Percentiles rank a stretch among this genome's conserved stretches.
These are phyloP conservation scores for Orycteropus afer DNA, from an alignment of 2,113 vertebrate species.

Conservation along the genomic window DNA sequence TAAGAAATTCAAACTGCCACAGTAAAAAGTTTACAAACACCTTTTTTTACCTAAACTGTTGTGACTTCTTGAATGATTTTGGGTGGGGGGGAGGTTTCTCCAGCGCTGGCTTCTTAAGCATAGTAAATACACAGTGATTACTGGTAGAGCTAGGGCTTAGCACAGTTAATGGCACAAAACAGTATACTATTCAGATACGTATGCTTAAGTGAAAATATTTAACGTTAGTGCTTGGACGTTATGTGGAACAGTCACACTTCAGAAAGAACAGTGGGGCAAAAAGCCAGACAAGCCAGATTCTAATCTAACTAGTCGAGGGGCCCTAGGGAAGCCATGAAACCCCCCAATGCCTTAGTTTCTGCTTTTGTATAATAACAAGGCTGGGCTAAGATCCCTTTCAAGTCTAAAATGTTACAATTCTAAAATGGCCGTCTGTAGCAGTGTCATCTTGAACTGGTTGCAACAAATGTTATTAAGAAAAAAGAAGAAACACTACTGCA, in stretches of 20 bases:
- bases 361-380: slow-evolving; percentile 50
- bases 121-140: not conserved
- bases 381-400: slow-evolving; percentile 29
- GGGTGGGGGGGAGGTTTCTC: not conserved
- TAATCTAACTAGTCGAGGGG: not conserved
- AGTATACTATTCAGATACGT: not conserved
- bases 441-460: slow-evolving; percentile 49
- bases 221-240: slow-evolving; percentile 29
- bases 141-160: not conserved
- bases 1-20: slow-evolving; percentile 42
- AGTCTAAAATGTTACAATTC: slow-evolving; percentile 62
- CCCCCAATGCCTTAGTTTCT: slow-evolving; percentile 35
- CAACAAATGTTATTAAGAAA: slow-evolving; percentile 52
- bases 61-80: slow-evolving; percentile 35
- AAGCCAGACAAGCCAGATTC: not conserved
- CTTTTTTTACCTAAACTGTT: slow-evolving; percentile 21
- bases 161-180: not conserved
- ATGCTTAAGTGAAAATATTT: not conserved
- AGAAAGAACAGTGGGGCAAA: not conserved
- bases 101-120: not conserved
- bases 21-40: not conserved
- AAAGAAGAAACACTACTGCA: not conserved
- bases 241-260: not conserved
- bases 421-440: slow-evolving; percentile 74
- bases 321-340: slow-evolving; percentile 5